Evolutionary conservation across 2,888 invertebrate species (phyloP).

Genomic region (Conchocele bisecta): DNA sequence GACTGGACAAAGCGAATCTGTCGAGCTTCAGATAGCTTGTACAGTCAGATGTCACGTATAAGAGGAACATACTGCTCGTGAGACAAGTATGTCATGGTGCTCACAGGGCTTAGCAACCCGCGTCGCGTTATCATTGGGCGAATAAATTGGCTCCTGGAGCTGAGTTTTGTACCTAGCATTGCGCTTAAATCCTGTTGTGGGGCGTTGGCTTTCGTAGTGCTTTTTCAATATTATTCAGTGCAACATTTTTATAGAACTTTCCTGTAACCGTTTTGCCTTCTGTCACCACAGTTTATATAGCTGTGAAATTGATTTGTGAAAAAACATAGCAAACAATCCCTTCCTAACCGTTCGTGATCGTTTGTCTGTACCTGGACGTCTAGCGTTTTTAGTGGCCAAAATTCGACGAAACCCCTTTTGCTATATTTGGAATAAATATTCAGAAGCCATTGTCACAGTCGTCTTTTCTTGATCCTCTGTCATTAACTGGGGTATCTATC

Average conservation of each 20-base stretch:
- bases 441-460: neutral
- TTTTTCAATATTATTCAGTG: conserved; percentile 14
- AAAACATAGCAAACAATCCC: conserved; percentile 13
- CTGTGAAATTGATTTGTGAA: conserved; percentile 1
- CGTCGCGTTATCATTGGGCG: too few relatives aligned
- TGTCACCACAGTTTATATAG: conserved; percentile 21
- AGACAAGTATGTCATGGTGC: too few relatives aligned
- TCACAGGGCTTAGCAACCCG: too few relatives aligned
- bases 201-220: conserved; percentile 15
- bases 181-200: too few relatives aligned
- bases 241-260: conserved; percentile 22
- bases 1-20: too few relatives aligned
- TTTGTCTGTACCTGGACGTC: conserved; percentile 17
- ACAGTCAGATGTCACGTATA: too few relatives aligned
- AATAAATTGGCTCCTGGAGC: too few relatives aligned
- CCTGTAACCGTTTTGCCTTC: conserved; percentile 24
- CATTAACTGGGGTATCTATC: neutral
- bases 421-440: conserved; percentile 4
- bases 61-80: too few relatives aligned
- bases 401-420: conserved; percentile 1
- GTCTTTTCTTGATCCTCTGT: neutral
- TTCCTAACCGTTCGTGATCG: conserved; percentile 18
- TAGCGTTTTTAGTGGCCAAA: conserved; percentile 2
- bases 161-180: too few relatives aligned
- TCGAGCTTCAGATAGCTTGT: too few relatives aligned